Evolutionary conservation across 2,113 vertebrate species (phyloP).

Genomic region (Sebastes schlegelii): DNA sequence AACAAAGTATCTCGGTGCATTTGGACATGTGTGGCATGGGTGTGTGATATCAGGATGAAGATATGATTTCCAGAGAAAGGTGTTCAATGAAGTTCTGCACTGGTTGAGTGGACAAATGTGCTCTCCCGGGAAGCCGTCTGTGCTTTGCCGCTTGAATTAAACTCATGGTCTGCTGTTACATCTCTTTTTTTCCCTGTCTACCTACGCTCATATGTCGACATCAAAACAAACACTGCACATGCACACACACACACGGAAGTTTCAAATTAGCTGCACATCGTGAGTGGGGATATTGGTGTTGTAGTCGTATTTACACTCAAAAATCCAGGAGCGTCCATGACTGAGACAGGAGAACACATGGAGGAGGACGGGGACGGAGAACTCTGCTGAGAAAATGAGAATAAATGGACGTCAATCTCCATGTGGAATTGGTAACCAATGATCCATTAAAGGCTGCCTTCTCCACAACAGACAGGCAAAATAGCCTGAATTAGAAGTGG

Average conservation of each 20-base stretch:
- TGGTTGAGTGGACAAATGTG: constrained; percentile 75
- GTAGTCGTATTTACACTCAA: not conserved
- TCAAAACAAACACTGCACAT: constrained; percentile 19
- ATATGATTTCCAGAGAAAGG: constrained; percentile 68
- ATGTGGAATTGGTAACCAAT: constrained; percentile 85
- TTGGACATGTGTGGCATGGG: constrained; percentile 22
- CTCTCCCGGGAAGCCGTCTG: constrained; percentile 68
- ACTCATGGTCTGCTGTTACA: constrained; percentile 49
- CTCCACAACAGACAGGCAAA: constrained; percentile 81
- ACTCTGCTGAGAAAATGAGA: constrained; percentile 79
- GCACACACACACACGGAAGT: not conserved
- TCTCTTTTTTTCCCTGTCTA: constrained; percentile 53
- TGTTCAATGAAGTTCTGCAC: constrained; percentile 69
- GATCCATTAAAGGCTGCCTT: constrained; percentile 82
- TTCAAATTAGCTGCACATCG: constrained; percentile 18
- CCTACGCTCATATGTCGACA: constrained; percentile 22
- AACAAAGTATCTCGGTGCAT: constrained; percentile 2
- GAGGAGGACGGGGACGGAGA: constrained; percentile 56
- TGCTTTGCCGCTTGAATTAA: constrained; percentile 69
- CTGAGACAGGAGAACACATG: constrained; percentile 28
- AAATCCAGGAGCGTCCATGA: constrained; percentile 14
- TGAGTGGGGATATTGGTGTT: not conserved
- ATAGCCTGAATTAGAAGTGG: constrained; percentile 83
- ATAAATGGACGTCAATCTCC: constrained; percentile 85
- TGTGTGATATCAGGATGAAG: constrained; percentile 60